Evolutionary conservation across 2,113 vertebrate species (phyloP).

Genomic region (Apus apus): DNA sequence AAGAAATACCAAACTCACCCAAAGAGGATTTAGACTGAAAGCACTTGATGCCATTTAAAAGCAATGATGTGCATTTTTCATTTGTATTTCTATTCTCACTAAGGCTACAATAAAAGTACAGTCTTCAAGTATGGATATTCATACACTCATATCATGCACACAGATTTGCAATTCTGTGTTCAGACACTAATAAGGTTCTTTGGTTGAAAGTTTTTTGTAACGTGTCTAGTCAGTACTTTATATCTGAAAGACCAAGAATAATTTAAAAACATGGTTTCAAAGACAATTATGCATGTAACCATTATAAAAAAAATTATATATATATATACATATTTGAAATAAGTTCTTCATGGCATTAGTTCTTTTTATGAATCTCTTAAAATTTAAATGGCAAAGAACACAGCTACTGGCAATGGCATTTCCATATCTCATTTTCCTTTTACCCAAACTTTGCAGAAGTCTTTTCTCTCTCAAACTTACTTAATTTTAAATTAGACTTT

Average conservation of each 20-base stretch:
- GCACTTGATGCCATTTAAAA: not conserved
- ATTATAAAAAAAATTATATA: not conserved
- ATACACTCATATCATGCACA: not conserved
- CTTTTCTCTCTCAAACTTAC: not conserved
- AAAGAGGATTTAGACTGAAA: not conserved
- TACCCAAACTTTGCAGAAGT: not conserved
- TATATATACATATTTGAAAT: not conserved
- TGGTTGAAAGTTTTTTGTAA: slow-evolving; percentile 15
- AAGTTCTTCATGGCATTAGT: not conserved
- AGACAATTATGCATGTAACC: not conserved
- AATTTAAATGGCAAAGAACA: slow-evolving; percentile 17
- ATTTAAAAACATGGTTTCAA: slow-evolving; percentile 6
- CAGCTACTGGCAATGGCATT: not conserved
- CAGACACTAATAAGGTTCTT: not conserved
- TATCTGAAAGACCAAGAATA: slow-evolving; percentile 25
- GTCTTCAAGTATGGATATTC: not conserved
- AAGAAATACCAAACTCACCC: not conserved
- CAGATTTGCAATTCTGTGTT: not conserved
- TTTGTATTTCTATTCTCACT: not conserved
- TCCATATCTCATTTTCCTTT: slow-evolving; percentile 15
- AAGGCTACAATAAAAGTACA: not conserved
- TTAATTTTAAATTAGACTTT: slow-evolving; percentile 33
- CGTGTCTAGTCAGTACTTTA: not conserved
- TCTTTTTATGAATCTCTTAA: not conserved
- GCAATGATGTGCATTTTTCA: not conserved